phyloP scores from a whole-genome alignment of 2,113 vertebrate species.

The Callorhinus ursinus region DNA sequence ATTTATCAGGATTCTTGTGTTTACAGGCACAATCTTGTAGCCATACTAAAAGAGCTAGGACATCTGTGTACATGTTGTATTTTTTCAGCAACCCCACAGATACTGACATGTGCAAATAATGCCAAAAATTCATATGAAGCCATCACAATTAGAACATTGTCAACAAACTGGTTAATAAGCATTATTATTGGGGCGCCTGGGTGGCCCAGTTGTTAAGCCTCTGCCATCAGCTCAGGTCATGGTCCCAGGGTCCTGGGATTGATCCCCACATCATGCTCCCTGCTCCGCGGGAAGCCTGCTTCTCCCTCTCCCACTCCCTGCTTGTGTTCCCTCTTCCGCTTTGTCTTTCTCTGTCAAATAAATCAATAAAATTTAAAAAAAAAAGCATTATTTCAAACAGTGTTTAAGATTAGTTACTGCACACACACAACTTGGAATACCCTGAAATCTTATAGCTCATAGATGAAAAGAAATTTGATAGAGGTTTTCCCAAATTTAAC shows the following conservation, averaged over 20 bases:
- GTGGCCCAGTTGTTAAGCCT: no score
- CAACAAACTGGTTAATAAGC: not conserved
- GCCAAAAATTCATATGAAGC: not conserved
- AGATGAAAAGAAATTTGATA: not conserved
- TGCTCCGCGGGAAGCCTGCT: no score
- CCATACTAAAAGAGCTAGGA: not conserved
- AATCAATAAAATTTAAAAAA: no score
- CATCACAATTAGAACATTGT: not conserved
- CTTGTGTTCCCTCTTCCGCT: no score
- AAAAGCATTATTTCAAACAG: not conserved
- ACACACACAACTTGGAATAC: not conserved
- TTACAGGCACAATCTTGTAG: not conserved
- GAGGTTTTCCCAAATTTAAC: not conserved
- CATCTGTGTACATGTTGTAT: not conserved
- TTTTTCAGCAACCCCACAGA: not conserved
- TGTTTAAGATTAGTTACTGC: not conserved
- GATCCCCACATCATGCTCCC: no score
- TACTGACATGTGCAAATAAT: not conserved
- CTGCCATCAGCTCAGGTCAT: no score
- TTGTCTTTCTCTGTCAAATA: no score
- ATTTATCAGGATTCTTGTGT: not conserved
- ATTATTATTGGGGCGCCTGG: not conserved
- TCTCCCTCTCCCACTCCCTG: no score
- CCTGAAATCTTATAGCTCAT: not conserved
- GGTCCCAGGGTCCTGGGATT: no score